Percentiles rank a stretch among this genome's conserved stretches.
Conservation (phyloP, 1,140 invertebrate genomes). For the Pachyrhynchus sulphureomaculatus region DNA sequence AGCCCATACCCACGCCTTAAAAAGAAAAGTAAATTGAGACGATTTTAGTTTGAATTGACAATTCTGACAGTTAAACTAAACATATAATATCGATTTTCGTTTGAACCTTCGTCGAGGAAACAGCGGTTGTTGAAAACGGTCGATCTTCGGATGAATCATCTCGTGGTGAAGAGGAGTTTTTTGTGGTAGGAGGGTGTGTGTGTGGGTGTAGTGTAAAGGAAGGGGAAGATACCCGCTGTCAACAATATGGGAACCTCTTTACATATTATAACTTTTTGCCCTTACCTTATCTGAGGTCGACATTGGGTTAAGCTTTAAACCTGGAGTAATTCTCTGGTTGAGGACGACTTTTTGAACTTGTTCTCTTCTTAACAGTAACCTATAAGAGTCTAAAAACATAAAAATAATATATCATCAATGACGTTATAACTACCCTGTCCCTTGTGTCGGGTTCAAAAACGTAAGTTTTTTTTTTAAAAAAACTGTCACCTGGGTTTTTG, state of each 20-base stretch:
- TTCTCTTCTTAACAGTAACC: slow-evolving; percentile 80
- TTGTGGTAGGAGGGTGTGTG: too few relatives aligned
- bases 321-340: slow-evolving; percentile 67
- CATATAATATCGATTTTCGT: background rate
- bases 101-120: too few relatives aligned
- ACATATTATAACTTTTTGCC: slow-evolving; percentile 20
- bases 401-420: background rate
- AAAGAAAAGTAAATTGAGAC: too few relatives aligned
- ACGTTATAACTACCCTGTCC: too few relatives aligned
- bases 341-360: slow-evolving; percentile 81
- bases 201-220: too few relatives aligned
- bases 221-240: background rate
- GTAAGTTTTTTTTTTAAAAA: too few relatives aligned
- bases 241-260: background rate
- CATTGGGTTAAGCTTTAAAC: slow-evolving; percentile 65
- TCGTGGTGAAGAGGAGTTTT: too few relatives aligned
- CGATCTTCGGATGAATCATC: too few relatives aligned
- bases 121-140: too few relatives aligned
- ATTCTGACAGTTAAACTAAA: background rate
- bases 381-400: slow-evolving; percentile 60
- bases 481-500: too few relatives aligned
- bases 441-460: too few relatives aligned
- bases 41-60: background rate
- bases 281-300: slow-evolving; percentile 61
- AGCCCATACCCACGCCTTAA: slow-evolving; percentile 72